Conservation (phyloP, 1,140 invertebrate species). For the Physella acuta region DNA sequence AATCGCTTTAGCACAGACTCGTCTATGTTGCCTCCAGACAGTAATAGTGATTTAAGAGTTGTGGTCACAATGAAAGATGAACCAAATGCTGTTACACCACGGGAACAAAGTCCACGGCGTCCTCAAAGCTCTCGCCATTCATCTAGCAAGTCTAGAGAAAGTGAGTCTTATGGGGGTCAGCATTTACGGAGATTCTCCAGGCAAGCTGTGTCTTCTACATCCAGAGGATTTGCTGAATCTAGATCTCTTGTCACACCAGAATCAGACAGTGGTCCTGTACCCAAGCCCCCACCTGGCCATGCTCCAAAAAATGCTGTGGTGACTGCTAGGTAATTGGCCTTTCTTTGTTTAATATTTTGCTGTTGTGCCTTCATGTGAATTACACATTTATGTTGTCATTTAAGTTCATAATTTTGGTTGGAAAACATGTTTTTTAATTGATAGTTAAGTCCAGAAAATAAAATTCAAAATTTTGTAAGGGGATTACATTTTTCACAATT, state of each 20-base stretch:
- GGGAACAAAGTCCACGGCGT: constrained; percentile 16
- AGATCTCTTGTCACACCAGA: constrained; percentile 8
- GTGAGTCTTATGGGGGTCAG: not conserved
- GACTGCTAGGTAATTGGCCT: constrained; percentile 40
- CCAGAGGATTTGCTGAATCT: not conserved
- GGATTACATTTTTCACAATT: too few relatives aligned
- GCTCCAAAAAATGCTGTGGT: constrained; percentile 42
- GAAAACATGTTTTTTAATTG: too few relatives aligned
- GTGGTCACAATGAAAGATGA: constrained; percentile 20
- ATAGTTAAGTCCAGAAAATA: too few relatives aligned
- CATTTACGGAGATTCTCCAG: constrained; percentile 17
- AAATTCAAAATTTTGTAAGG: too few relatives aligned
- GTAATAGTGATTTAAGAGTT: constrained; percentile 5
- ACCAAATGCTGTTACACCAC: not conserved
- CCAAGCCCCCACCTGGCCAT: constrained; percentile 40
- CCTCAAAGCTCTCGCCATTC: not conserved
- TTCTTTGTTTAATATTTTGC: not conserved
- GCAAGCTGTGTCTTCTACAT: not conserved
- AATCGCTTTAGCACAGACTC: constrained; percentile 19
- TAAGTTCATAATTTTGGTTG: too few relatives aligned
- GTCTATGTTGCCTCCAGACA: not conserved
- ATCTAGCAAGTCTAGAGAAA: constrained; percentile 1
- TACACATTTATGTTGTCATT: too few relatives aligned
- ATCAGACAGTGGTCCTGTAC: constrained; percentile 23
- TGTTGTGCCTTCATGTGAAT: too few relatives aligned